phyloP scores from a whole-genome alignment of 2,797 vertebrate genomes.

The Strix occidentalis region DNA sequence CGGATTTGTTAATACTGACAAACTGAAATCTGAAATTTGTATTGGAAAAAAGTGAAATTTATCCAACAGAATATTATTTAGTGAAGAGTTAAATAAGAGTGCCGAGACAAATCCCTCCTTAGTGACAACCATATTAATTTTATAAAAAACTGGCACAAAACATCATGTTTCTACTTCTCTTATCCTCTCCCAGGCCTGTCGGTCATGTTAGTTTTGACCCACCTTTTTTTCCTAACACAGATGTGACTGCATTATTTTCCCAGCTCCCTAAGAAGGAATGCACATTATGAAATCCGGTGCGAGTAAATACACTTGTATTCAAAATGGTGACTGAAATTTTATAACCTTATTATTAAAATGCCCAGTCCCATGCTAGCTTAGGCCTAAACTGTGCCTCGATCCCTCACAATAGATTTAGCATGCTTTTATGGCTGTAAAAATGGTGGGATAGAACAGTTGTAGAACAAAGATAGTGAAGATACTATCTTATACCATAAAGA shows the following conservation, averaged over 20 bases:
- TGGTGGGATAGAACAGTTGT: background rate
- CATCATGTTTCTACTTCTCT: background rate
- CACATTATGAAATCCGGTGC: background rate
- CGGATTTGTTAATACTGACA: background rate
- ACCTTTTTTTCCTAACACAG: background rate
- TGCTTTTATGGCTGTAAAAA: background rate
- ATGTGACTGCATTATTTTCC: background rate
- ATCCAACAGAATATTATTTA: background rate
- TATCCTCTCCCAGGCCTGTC: background rate
- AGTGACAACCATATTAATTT: background rate
- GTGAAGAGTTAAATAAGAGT: background rate
- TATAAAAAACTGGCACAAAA: fast-evolving
- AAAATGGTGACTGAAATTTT: background rate
- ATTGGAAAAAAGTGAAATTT: background rate
- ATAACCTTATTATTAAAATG: background rate
- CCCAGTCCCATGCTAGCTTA: background rate
- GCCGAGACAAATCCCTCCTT: background rate
- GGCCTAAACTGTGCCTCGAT: background rate
- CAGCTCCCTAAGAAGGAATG: background rate
- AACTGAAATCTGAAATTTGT: background rate
- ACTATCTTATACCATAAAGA: background rate
- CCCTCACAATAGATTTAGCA: background rate
- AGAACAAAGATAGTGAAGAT: background rate
- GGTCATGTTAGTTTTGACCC: background rate
- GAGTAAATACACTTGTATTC: background rate